Percentiles rank a stretch among this genome's conserved stretches.
These are phyloP conservation scores for Darwinula stevensoni DNA, from an alignment of 2,888 invertebrate genomes.

Conservation along the genomic window DNA sequence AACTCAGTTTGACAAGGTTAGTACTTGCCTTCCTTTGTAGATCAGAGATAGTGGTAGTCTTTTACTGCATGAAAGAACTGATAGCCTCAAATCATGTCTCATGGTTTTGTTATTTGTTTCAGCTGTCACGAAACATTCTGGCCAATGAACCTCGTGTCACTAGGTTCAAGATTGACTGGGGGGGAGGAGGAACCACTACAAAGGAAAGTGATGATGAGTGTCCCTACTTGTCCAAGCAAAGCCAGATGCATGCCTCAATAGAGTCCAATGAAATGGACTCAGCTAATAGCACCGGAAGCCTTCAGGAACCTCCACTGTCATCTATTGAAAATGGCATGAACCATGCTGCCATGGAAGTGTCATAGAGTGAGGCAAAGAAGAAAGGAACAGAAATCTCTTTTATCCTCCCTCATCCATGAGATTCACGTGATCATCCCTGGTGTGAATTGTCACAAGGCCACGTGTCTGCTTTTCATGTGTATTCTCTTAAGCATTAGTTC, in stretches of 20 bases:
- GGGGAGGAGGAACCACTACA: slow-evolving; percentile 10
- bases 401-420: no score
- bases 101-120: slow-evolving; percentile 8
- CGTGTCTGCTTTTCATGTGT: no score
- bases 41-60: no score
- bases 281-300: no score
- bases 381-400: no score
- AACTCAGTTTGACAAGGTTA: slow-evolving; percentile 73
- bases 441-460: no score
- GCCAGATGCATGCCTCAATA: neutral
- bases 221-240: no score
- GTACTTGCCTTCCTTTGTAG: no score
- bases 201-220: neutral
- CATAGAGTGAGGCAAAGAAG: no score
- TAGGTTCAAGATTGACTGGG: slow-evolving; percentile 92
- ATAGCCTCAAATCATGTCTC: neutral
- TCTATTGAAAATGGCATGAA: neutral
- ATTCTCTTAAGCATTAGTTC: no score
- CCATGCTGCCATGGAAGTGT: neutral
- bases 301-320: neutral
- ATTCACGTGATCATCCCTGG: no score
- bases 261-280: neutral
- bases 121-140: slow-evolving; percentile 41
- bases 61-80: neutral
- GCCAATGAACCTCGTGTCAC: slow-evolving; percentile 82